A percentile compares a stretch with the other conserved stretches of the same genome.
phyloP scores from a whole-genome alignment of 2,113 vertebrate genomes.

The Phaethon lepturus region DNA sequence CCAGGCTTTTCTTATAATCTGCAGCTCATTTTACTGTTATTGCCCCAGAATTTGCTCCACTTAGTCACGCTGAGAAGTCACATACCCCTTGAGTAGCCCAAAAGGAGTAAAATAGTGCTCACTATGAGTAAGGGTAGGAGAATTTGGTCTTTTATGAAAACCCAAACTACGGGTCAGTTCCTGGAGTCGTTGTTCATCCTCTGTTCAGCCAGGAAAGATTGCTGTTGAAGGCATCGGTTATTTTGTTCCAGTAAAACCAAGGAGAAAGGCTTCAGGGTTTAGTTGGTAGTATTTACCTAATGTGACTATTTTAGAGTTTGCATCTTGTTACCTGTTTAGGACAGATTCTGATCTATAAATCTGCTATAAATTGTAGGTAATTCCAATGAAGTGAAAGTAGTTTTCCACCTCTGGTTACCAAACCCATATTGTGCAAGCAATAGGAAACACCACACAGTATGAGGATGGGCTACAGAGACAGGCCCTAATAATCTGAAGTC shows the following conservation, averaged over 20 bases:
- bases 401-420: not conserved
- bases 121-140: not conserved
- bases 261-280: not conserved
- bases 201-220: not conserved
- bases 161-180: not conserved
- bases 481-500: not conserved
- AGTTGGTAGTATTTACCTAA: not conserved
- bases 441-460: not conserved
- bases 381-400: not conserved
- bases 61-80: not conserved
- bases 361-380: not conserved
- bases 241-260: not conserved
- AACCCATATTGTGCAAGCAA: not conserved
- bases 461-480: not conserved
- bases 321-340: not conserved
- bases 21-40: not conserved
- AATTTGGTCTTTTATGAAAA: not conserved
- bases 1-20: not conserved
- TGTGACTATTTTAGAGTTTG: not conserved
- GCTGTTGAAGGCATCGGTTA: not conserved
- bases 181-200: not conserved
- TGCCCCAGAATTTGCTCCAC: not conserved
- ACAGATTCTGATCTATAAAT: not conserved
- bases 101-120: not conserved
- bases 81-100: not conserved